A percentile compares a stretch with the other conserved stretches of the same genome.
Evolutionary conservation across 2,797 vertebrate species (phyloP).

Genomic region (Melanotaenia maccullochi): DNA sequence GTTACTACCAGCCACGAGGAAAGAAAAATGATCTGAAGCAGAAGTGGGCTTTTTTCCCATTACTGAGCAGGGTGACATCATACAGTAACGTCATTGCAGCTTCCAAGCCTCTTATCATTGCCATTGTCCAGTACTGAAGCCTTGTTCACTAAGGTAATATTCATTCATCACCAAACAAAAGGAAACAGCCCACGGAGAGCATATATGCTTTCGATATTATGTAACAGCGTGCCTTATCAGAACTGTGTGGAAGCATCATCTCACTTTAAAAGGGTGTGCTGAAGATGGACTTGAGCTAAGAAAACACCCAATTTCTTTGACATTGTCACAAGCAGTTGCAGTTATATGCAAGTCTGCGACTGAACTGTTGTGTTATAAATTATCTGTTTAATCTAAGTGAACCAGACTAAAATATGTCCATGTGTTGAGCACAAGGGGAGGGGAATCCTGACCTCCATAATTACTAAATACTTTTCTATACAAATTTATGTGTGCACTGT

Average conservation of each 20-base stretch:
- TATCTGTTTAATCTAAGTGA: slow-evolving; percentile 7
- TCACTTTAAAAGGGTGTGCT: slow-evolving; percentile 2
- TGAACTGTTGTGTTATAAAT: slow-evolving; percentile 9
- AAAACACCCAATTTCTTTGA: not conserved
- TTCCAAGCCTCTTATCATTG: slow-evolving; percentile 8
- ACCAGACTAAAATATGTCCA: slow-evolving; percentile 21
- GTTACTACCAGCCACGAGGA: slow-evolving; percentile 29
- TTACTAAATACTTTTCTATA: slow-evolving; percentile 45
- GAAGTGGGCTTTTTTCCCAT: not conserved
- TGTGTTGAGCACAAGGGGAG: slow-evolving; percentile 5
- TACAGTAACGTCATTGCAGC: slow-evolving; percentile 15
- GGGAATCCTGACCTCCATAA: slow-evolving; percentile 11
- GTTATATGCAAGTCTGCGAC: not conserved
- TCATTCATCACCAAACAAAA: slow-evolving; percentile 34
- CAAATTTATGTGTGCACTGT: slow-evolving; percentile 24
- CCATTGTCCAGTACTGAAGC: slow-evolving; percentile 15
- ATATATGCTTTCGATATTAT: slow-evolving; percentile 6
- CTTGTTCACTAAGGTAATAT: slow-evolving; percentile 39
- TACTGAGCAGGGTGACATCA: slow-evolving; percentile 39
- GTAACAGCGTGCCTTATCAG: slow-evolving; percentile 13
- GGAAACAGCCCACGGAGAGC: not conserved
- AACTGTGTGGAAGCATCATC: slow-evolving; percentile 15
- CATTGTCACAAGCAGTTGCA: not conserved
- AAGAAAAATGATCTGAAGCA: slow-evolving; percentile 17
- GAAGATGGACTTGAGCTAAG: slow-evolving; percentile 3